Conservation (phyloP, 2,113 vertebrate genomes). For the Kryptolebias marmoratus region DNA sequence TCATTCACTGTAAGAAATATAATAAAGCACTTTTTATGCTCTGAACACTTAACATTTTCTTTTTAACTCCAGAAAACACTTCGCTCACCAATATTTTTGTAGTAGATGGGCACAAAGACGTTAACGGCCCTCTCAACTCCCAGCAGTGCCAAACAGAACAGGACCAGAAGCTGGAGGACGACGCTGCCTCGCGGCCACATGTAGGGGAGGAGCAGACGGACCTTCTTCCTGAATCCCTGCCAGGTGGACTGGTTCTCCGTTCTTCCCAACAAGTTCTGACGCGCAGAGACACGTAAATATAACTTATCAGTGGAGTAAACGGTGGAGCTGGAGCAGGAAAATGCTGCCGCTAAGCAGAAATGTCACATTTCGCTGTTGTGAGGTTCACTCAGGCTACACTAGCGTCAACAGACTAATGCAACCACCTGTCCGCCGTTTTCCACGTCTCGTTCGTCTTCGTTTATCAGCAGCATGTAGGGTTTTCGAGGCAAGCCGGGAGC, state of each 20-base stretch:
- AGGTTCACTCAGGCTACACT: too few species aligned
- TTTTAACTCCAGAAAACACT: rapidly evolving
- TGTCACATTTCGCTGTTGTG: too few species aligned
- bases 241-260: constrained; percentile 84
- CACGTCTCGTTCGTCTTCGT: constrained; percentile 90
- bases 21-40: rapidly evolving
- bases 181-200: constrained; percentile 88
- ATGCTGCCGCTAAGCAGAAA: too few species aligned
- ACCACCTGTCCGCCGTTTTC: constrained; percentile 84
- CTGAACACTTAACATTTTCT: too few species aligned
- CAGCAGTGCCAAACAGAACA: constrained; percentile 89
- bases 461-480: constrained; percentile 89
- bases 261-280: constrained; percentile 75
- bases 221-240: constrained; percentile 86
- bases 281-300: neutral
- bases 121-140: constrained; percentile 90
- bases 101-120: constrained; percentile 93
- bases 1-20: constrained; percentile 83
- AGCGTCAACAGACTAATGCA: too few species aligned
- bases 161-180: constrained; percentile 87
- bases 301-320: too few species aligned
- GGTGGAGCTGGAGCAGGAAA: too few species aligned
- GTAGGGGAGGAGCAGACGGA: constrained; percentile 88
- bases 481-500: constrained; percentile 89
- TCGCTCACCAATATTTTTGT: constrained; percentile 90